A percentile compares a stretch with the other conserved stretches of the same genome.
Evolutionary conservation across 2,797 vertebrate species (phyloP).

Genomic region (Danio choprae): DNA sequence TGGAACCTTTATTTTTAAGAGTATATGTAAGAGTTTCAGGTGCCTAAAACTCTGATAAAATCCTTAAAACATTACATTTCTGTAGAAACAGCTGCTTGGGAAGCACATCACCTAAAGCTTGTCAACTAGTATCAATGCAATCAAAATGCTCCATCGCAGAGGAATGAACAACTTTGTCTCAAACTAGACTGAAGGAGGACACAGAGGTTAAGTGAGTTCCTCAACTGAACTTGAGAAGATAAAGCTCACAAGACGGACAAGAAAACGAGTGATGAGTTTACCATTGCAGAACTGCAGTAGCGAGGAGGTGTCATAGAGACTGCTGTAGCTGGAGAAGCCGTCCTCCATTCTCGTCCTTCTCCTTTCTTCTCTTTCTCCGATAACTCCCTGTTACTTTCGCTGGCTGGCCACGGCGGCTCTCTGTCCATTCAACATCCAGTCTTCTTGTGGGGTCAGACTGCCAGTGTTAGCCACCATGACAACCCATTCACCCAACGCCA

Average conservation of each 20-base stretch:
- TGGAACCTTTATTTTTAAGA: too few relatives aligned
- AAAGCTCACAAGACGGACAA: constrained; percentile 7
- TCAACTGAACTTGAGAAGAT: background rate
- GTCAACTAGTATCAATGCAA: background rate
- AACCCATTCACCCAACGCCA: constrained; percentile 83
- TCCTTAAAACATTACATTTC: background rate
- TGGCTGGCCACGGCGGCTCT: constrained; percentile 70
- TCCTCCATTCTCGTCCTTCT: constrained; percentile 89
- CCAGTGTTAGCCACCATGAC: constrained; percentile 88
- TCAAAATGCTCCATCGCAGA: background rate
- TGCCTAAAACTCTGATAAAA: background rate
- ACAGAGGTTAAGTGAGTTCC: background rate
- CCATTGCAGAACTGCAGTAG: constrained; percentile 98
- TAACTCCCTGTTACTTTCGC: constrained; percentile 70
- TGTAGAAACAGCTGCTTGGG: background rate
- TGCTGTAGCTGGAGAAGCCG: constrained; percentile 95
- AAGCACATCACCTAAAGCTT: background rate
- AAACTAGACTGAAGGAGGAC: constrained; percentile 23
- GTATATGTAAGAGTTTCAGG: background rate
- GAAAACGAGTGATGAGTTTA: constrained; percentile 72
- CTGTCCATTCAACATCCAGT: constrained; percentile 77
- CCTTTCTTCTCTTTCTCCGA: constrained; percentile 59
- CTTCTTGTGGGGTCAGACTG: constrained; percentile 77
- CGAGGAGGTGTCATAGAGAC: constrained; percentile 96
- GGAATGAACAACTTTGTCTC: background rate